A percentile compares a stretch with the other conserved stretches of the same genome.
These are phyloP conservation scores for Hylia prasina DNA, from an alignment of 2,113 vertebrate species.

Conservation along the genomic window DNA sequence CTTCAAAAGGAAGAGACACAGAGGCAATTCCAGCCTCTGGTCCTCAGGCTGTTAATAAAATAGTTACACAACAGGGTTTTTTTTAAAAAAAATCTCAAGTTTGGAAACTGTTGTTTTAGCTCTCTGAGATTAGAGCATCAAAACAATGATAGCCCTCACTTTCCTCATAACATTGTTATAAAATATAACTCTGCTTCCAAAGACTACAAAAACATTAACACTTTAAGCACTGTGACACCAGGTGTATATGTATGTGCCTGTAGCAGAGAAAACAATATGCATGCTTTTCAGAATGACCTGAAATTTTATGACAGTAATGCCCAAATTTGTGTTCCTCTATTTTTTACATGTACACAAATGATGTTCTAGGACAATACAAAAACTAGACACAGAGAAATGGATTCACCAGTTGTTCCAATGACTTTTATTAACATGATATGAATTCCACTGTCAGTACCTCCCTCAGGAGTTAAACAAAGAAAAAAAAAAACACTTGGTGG, in stretches of 20 bases:
- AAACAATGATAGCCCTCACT: neutral
- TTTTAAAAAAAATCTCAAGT: neutral
- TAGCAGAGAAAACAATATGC: neutral
- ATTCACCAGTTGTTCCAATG: neutral
- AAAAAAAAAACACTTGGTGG: neutral
- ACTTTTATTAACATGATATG: fast-evolving
- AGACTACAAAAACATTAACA: neutral
- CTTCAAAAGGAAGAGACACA: neutral
- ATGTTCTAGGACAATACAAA: neutral
- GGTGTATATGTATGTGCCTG: neutral
- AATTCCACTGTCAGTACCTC: neutral
- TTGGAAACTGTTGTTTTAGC: neutral
- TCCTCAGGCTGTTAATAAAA: neutral
- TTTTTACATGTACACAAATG: neutral
- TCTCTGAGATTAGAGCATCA: neutral
- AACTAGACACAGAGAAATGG: neutral
- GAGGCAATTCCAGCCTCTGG: neutral
- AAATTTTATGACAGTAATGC: neutral
- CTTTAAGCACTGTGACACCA: neutral
- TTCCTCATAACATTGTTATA: neutral
- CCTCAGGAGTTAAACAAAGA: neutral
- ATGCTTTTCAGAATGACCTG: neutral
- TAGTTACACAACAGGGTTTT: neutral
- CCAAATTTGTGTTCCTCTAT: neutral
- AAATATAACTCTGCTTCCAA: neutral